Conservation (phyloP, 2,888 invertebrate genomes). For the Hemaris fuciformis region DNA sequence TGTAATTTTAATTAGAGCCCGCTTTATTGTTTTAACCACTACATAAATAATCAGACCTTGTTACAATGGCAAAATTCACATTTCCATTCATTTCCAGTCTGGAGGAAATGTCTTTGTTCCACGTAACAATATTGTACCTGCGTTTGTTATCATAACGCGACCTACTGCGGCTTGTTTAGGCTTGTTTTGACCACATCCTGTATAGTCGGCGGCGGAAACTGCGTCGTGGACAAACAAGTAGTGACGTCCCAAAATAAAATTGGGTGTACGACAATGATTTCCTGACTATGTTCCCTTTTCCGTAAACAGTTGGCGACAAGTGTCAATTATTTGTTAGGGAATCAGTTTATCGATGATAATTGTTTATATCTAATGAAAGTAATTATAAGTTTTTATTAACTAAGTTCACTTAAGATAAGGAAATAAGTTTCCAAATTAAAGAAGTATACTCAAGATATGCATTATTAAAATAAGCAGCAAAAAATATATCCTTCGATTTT, state of each 20-base stretch:
- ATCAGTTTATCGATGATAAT: neutral
- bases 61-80: neutral
- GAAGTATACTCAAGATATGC: no score
- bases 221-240: conserved; percentile 50
- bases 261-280: conserved; percentile 33
- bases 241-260: conserved; percentile 53
- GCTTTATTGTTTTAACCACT: neutral
- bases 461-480: no score
- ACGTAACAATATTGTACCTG: neutral
- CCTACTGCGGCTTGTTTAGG: conserved; percentile 24
- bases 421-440: no score
- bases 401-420: no score
- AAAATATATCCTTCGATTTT: no score
- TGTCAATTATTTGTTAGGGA: conserved; percentile 16
- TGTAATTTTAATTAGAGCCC: no score
- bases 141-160: conserved; percentile 29
- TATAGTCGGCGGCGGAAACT: conserved; percentile 37
- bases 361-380: neutral
- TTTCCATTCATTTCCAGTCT: neutral
- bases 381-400: no score
- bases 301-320: conserved; percentile 27
- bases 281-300: conserved; percentile 16
- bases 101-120: neutral
- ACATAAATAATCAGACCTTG: no score
- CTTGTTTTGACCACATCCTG: conserved; percentile 37